Evolutionary conservation across 2,113 vertebrate species (phyloP).

Genomic region (Glaucidium brasilianum): DNA sequence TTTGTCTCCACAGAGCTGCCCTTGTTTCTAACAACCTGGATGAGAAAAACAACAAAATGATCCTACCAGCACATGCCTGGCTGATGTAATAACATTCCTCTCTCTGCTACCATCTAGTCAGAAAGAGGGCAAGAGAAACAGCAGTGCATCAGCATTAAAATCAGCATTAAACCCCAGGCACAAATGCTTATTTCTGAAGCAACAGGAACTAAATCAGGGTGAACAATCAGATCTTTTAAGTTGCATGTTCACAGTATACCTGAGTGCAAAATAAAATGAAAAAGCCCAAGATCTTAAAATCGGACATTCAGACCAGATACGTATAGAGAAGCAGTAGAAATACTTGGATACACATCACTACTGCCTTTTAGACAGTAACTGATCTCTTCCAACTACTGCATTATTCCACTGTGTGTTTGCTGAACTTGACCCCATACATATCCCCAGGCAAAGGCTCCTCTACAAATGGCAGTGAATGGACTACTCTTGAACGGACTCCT

Average conservation of each 20-base stretch:
- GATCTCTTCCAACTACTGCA: not conserved
- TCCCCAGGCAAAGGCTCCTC: not conserved
- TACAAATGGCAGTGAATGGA: not conserved
- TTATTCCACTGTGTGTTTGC: not conserved
- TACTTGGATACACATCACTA: rapidly evolving
- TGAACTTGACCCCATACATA: not conserved
- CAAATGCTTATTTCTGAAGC: not conserved
- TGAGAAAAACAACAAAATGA: not conserved
- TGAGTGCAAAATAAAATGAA: not conserved
- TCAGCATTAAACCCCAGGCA: not conserved
- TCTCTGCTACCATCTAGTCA: not conserved
- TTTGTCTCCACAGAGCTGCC: not conserved
- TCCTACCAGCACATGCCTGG: not conserved
- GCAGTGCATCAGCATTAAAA: not conserved
- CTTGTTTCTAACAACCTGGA: not conserved
- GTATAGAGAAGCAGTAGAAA: not conserved
- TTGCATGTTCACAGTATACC: not conserved
- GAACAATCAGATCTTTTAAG: not conserved
- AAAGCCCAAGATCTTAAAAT: not conserved
- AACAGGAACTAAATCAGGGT: not conserved
- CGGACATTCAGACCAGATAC: not conserved
- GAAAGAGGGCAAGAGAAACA: not conserved
- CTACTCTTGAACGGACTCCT: not conserved
- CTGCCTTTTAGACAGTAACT: not conserved
- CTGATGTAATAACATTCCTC: not conserved